phyloP scores from a whole-genome alignment of 2,888 invertebrate genomes.

The Eustalomyia histrio region DNA sequence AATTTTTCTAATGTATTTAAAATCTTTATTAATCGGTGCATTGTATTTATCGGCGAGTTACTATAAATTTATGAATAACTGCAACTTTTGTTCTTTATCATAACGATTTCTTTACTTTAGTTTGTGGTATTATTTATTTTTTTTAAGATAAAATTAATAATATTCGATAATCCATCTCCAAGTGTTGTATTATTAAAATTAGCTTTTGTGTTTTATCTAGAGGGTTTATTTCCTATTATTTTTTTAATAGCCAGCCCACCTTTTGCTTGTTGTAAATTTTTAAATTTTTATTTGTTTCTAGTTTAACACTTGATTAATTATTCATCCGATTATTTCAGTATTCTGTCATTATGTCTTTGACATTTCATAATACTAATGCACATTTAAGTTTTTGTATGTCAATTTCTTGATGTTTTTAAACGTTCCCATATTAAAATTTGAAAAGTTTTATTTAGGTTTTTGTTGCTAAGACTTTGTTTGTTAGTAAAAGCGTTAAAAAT shows the following conservation, averaged over 20 bases:
- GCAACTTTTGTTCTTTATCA: neutral
- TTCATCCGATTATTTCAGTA: neutral
- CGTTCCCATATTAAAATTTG: neutral
- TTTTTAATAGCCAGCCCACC: neutral
- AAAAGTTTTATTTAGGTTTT: constrained; percentile 9
- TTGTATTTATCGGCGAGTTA: too few species aligned
- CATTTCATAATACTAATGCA: too few species aligned
- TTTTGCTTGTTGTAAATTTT: too few species aligned
- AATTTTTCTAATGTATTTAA: too few species aligned
- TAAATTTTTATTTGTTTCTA: neutral
- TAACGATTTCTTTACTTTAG: neutral
- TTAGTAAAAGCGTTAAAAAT: constrained; percentile 17
- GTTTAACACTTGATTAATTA: constrained; percentile 1
- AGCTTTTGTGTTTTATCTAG: neutral
- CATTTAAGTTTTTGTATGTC: too few species aligned
- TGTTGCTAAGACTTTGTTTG: too few species aligned
- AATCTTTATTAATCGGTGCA: too few species aligned
- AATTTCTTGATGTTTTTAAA: neutral
- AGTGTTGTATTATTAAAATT: too few species aligned
- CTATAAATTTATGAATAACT: neutral
- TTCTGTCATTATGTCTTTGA: neutral
- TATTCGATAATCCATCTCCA: neutral
- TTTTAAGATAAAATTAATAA: neutral
- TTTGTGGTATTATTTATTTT: neutral
- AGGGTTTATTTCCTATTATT: too few species aligned